Evolutionary conservation across 2,888 invertebrate genomes (phyloP).

Genomic region (Sarcophaga carnaria): DNA sequence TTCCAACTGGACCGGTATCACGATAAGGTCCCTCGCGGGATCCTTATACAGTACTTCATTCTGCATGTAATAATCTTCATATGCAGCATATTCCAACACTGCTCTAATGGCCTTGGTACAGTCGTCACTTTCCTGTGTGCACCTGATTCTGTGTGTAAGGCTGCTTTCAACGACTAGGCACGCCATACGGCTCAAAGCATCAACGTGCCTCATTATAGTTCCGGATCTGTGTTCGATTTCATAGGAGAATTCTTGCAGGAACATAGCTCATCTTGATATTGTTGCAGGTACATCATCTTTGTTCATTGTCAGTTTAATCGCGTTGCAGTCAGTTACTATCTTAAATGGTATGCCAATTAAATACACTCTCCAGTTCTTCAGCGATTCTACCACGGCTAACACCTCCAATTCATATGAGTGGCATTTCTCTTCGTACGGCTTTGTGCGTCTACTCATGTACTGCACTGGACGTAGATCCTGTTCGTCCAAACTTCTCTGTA

Average conservation of each 20-base stretch:
- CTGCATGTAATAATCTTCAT: constrained; percentile 5
- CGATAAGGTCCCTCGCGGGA: too few relatives aligned
- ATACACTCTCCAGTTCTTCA: constrained; percentile 38
- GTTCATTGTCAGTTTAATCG: constrained; percentile 71
- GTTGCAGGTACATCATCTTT: constrained; percentile 69
- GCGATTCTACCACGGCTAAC: too few relatives aligned
- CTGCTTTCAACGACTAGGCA: constrained; percentile 48
- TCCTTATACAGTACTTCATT: too few relatives aligned
- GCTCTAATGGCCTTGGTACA: constrained; percentile 49
- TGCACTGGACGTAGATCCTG: constrained; percentile 27
- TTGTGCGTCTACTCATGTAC: background rate
- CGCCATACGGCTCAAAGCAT: constrained; percentile 26
- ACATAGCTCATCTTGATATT: constrained; percentile 35
- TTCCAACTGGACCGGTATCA: too few relatives aligned
- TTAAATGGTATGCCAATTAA: constrained; percentile 22
- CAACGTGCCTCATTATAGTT: too few relatives aligned
- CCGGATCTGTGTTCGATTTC: too few relatives aligned
- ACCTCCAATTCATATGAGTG: background rate
- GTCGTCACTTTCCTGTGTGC: constrained; percentile 51
- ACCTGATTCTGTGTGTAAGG: constrained; percentile 1
- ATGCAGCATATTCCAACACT: constrained; percentile 38
- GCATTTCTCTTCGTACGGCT: constrained; percentile 4
- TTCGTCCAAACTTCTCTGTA: constrained; percentile 63
- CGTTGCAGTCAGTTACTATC: constrained; percentile 31
- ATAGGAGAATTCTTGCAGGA: too few relatives aligned